phyloP scores from a whole-genome alignment of 2,888 invertebrate species.

The Brachyptera putata region DNA sequence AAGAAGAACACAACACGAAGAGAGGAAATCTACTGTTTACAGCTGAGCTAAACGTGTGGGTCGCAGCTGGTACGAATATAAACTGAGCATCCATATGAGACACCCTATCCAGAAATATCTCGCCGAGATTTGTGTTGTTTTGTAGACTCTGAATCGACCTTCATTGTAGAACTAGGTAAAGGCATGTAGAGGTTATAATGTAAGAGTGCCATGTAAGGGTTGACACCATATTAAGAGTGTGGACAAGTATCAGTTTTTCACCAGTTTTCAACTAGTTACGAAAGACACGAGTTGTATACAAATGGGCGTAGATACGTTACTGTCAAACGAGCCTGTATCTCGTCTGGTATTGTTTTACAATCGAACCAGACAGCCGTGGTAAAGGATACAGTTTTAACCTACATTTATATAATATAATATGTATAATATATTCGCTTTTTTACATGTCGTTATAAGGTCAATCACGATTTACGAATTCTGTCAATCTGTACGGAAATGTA shows the following conservation, averaged over 20 bases:
- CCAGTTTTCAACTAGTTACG: neutral
- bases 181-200: neutral
- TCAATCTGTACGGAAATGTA: too few species aligned
- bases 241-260: slow-evolving; percentile 2
- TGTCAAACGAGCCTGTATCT: too few species aligned
- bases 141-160: neutral
- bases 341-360: too few species aligned
- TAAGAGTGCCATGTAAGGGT: neutral
- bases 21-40: neutral
- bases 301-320: neutral
- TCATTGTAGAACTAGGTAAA: slow-evolving; percentile 3
- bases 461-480: too few species aligned
- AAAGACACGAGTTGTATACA: neutral
- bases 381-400: too few species aligned
- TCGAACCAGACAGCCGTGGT: too few species aligned
- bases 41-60: slow-evolving; percentile 2
- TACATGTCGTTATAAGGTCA: too few species aligned
- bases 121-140: neutral
- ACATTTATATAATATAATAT: too few species aligned
- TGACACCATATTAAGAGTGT: neutral
- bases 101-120: slow-evolving; percentile 9
- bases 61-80: slow-evolving; percentile 16
- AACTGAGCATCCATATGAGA: slow-evolving; percentile 1
- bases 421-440: too few species aligned
- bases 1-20: neutral